Evolutionary conservation across 2,888 invertebrate genomes (phyloP), one percentile per base, ranked within the genome.

Genomic region (Deilephila porcellus): DNA sequence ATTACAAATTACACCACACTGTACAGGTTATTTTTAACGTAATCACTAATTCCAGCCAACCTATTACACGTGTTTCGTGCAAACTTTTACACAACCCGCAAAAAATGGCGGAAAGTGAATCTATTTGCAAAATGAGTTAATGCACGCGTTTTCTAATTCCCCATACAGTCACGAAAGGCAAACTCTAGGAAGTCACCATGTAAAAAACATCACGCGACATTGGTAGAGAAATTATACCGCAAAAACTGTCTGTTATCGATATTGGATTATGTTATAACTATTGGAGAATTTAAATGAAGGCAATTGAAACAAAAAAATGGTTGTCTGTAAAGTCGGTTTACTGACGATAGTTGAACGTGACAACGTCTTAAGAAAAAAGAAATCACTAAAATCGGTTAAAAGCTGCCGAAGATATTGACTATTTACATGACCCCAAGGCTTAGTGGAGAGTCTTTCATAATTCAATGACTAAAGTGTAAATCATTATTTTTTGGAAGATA

Each of bases 111-210:
- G 73, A 75, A 74, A 74, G 72, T 70, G 56, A 70, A 71, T 34
- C 37, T 8, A 34, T 67, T 67, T 45, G 67, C 67, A 52, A 25
- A 52, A 45, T 45, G 70, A 64, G 20, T 29, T 63, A 72, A 71
- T 72, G 74, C 34, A 60, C 64, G n/a, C 72, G 72, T 71, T 78
- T 78, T 78, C 76, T 76, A 78, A 75, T 74, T 74, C 75, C 71
- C 76, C 72, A 73, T 74, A 37, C 37, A 25, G 67, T 52, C 67
- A 67, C 67, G 67, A 67, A 6, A 63, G 19, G 45, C 14, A 19
- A 7, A 56, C 6, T 45, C 14, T 63, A 67, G 67, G 67, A 67
- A 67, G 52, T 60, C 29, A 60, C 60, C 60, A 17, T 60, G 29
- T 8, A 19, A 37, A 52, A 52, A 67, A 29, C 4, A 25, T 19